Evolutionary conservation across 2,113 vertebrate genomes (phyloP).

Genomic region (Miniopterus natalensis): DNA sequence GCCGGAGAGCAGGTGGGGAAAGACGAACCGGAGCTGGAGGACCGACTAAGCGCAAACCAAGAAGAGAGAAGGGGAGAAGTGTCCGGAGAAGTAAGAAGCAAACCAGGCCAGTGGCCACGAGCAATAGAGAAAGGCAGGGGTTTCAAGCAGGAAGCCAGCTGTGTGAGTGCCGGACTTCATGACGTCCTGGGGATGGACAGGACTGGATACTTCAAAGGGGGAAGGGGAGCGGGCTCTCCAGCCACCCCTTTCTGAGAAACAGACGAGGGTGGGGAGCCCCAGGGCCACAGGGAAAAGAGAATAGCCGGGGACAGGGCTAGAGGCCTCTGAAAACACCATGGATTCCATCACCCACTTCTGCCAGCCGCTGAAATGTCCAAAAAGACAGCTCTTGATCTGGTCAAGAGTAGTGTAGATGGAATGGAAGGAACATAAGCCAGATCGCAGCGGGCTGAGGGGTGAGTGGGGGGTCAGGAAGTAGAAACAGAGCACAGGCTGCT

Average conservation of each 20-base stretch:
- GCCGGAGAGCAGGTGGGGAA: not conserved
- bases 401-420: not conserved
- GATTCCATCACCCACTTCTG: not conserved
- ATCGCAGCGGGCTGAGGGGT: not conserved
- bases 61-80: not conserved
- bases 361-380: not conserved
- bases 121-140: not conserved
- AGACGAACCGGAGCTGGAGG: not conserved
- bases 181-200: not conserved
- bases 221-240: too few relatives aligned
- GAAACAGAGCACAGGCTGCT: not conserved
- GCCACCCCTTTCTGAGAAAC: not conserved
- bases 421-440: not conserved
- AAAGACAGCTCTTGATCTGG: not conserved
- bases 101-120: not conserved
- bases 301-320: not conserved
- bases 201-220: not conserved
- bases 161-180: not conserved
- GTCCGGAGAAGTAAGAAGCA: not conserved
- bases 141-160: not conserved
- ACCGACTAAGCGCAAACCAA: not conserved
- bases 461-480: not conserved
- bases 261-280: not conserved
- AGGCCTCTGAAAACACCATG: conserved; percentile 42
- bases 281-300: not conserved